Percentiles rank a stretch among this genome's conserved stretches.
Conservation (phyloP, 2,113 vertebrate genomes). For the Cavia porcellus region DNA sequence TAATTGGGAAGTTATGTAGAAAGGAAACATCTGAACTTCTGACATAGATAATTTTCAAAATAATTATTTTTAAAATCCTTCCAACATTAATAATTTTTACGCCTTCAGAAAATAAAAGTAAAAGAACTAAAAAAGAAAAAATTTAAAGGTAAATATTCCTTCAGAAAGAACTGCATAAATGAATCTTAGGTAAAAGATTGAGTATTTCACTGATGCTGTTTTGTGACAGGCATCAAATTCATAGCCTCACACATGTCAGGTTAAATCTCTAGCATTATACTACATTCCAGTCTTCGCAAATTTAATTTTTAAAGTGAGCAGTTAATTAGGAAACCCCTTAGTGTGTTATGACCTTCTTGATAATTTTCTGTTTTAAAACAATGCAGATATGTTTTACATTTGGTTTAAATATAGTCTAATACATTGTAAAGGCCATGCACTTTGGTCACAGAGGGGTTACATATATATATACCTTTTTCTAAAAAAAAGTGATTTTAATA, state of each 20-base stretch:
- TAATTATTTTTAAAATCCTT: background rate
- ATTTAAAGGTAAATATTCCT: background rate
- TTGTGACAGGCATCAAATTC: background rate
- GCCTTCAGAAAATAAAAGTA: background rate
- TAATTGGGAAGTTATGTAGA: background rate
- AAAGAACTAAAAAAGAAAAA: background rate
- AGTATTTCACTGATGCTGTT: background rate
- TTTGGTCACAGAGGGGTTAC: background rate
- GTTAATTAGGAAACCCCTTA: background rate
- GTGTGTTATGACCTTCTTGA: background rate
- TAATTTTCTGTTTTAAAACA: slow-evolving; percentile 4
- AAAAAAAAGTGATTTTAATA: slow-evolving; percentile 8
- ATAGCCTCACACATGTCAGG: background rate
- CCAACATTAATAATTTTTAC: background rate
- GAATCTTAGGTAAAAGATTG: background rate
- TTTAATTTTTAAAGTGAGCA: background rate
- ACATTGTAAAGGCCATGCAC: background rate
- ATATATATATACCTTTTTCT: background rate
- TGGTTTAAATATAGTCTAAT: background rate
- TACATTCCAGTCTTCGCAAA: background rate
- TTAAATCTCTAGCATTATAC: background rate
- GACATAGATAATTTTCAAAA: background rate
- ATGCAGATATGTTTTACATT: background rate
- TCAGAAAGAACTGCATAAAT: background rate
- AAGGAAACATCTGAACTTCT: accelerated